phyloP scores from a whole-genome alignment of 2,797 vertebrate genomes.

The Benthosema pterotum region DNA sequence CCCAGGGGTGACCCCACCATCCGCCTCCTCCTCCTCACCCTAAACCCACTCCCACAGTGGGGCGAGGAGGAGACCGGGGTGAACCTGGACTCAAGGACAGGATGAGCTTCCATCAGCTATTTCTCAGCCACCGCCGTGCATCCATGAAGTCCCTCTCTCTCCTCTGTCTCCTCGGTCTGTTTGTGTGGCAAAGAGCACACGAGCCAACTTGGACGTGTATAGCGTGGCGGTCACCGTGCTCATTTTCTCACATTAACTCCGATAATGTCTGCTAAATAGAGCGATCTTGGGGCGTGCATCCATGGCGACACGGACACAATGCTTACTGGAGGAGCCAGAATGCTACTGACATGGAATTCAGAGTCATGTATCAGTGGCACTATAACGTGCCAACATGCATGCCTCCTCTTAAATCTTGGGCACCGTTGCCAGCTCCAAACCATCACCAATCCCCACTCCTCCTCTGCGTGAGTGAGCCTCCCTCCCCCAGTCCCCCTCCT shows the following conservation, averaged over 20 bases:
- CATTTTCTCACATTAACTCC: conserved; percentile 74
- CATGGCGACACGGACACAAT: conserved; percentile 49
- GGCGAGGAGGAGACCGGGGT: conserved; percentile 38
- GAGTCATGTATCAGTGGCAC: conserved; percentile 18
- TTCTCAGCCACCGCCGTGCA: conserved; percentile 48
- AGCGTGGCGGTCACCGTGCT: conserved; percentile 57
- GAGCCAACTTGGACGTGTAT: conserved; percentile 64
- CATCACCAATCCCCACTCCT: conserved; percentile 55
- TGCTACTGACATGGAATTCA: conserved; percentile 39
- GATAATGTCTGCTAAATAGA: conserved; percentile 74
- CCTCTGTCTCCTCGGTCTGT: conserved; percentile 15
- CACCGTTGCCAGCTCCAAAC: conserved; percentile 63
- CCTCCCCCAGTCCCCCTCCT: conserved; percentile 8
- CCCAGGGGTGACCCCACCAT: conserved; percentile 58
- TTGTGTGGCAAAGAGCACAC: conserved; percentile 35
- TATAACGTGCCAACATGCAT: conserved; percentile 52
- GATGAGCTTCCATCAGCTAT: conserved; percentile 63
- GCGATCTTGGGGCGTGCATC: conserved; percentile 61
- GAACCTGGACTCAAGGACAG: conserved; percentile 66
- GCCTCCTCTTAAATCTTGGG: conserved; percentile 58
- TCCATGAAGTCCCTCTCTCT: conserved; percentile 46
- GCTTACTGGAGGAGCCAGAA: conserved; percentile 6
- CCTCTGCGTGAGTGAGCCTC: conserved; percentile 32
- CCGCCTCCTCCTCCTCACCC: neutral
- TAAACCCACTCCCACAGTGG: neutral